Conservation (phyloP, 92 coral and sea anemone genomes). For the Umimayanthus chanpuru region DNA sequence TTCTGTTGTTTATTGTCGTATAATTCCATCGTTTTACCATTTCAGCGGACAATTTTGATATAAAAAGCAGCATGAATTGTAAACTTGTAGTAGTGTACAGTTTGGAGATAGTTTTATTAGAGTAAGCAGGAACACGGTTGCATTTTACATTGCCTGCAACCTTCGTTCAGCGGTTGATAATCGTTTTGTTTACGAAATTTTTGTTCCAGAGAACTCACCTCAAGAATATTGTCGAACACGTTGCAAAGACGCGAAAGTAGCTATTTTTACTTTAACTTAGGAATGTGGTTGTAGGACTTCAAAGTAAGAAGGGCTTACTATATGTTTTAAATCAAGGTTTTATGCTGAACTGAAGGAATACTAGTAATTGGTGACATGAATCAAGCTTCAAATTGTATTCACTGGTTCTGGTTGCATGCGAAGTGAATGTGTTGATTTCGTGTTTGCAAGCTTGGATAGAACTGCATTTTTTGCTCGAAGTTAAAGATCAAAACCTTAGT, state of each 20-base stretch:
- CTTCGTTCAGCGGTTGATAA: constrained; percentile 44
- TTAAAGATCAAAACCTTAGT: constrained; percentile 28
- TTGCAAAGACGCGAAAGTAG: constrained; percentile 26
- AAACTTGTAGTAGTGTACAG: neutral
- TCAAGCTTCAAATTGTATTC: constrained; percentile 14
- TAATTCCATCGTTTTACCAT: constrained; percentile 21
- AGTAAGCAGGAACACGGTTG: neutral
- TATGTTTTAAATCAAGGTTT: neutral
- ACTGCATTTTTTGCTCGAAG: neutral
- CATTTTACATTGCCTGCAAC: constrained; percentile 16
- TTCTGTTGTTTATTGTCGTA: constrained; percentile 18
- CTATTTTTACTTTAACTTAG: neutral
- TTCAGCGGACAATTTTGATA: neutral
- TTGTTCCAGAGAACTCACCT: constrained; percentile 39
- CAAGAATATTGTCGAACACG: constrained; percentile 20
- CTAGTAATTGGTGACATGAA: constrained; percentile 14
- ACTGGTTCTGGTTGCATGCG: constrained; percentile 24
- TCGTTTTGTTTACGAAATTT: constrained; percentile 44
- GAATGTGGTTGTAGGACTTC: neutral
- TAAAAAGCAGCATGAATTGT: neutral
- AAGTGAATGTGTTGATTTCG: constrained; percentile 4
- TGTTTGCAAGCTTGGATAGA: constrained; percentile 2
- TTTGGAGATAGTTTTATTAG: neutral
- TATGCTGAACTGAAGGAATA: constrained; percentile 24
- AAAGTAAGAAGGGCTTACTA: neutral